Base-by-base conservation (phyloP, 2,797 vertebrate genomes). In the Sus cebifrons region DNA sequence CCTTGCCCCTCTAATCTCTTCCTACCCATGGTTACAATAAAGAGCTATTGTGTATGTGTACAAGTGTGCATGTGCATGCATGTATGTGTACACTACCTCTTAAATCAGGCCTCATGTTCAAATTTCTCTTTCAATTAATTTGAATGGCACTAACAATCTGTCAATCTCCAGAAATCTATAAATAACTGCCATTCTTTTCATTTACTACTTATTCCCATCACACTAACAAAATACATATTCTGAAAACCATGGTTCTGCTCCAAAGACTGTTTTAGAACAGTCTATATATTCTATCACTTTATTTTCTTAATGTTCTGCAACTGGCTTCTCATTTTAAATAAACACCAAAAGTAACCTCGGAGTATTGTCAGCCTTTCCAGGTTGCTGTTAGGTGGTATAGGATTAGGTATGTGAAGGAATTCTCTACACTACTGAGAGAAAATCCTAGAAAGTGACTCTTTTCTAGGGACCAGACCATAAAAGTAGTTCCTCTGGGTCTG, bases 51-150 rank as follows among this genome's bases (percentile, higher is more conserved):
- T 90, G 13, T 54, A 2, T 27, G 16, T 52, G 20, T 40, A 36
- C 36, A 25, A 25, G 3, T 44, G 29, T 32, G 13, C 70, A 25
- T 20, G 14, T 52, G 8, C 21, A 1, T 11, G 16, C 12, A 29
- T 44, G 15, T 36, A 17, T 44, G 27, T 12, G 11, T 32, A 40
- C 8, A 25, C 3, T 32, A 21, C 14, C 70, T 86, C 75, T 89
- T 81, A 91, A 58, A 65, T 68, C 78, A 44, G 60, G 65, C 36
- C 21, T 64, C 8, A 25, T 54, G 81, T 16, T 84, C 73, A 27
- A 21, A 64, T 96, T 89, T 89, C 18, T 29, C 65, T 73, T 68
- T 83, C 68, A 89, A 12, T 91, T 85, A 88, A n/a, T 71, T 93
- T 88, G 82, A 18, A 7, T 75, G 71, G 32, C 56, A 89, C 32